These are phyloP conservation scores for Nerophis lumbriciformis DNA, from an alignment of 2,113 vertebrate species.

Conservation along the genomic window DNA sequence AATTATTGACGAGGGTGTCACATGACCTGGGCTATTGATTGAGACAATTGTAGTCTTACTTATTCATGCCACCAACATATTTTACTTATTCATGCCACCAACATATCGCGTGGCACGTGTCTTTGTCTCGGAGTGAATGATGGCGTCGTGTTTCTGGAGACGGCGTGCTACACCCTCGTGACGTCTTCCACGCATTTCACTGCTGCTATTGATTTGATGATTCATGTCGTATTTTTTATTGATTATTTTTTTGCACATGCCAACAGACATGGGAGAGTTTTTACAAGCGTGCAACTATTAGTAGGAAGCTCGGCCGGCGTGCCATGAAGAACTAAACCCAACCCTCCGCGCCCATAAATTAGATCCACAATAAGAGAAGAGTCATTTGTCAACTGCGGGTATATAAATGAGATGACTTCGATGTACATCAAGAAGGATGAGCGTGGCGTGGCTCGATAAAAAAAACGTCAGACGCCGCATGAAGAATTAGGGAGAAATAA, in stretches of 20 bases:
- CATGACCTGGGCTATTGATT: conserved; percentile 56
- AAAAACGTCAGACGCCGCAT: no score
- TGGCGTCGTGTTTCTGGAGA: conserved; percentile 29
- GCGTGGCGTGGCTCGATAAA: no score
- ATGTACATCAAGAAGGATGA: no score
- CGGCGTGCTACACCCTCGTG: conserved; percentile 12
- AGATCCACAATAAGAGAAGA: no score
- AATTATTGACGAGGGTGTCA: conserved; percentile 60
- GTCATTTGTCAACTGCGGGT: no score
- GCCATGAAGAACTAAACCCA: not conserved
- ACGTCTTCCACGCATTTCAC: conserved; percentile 19
- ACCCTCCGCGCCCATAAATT: not conserved
- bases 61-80: no score
- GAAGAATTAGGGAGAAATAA: no score
- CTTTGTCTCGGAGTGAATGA: conserved; percentile 19
- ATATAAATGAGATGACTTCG: no score
- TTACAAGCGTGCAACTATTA: not conserved
- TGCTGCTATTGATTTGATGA: conserved; percentile 35
- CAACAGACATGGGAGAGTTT: no score
- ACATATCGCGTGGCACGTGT: conserved; percentile 39
- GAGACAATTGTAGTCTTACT: conserved; percentile 49
- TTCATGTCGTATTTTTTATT: conserved; percentile 6
- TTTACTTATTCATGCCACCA: conserved; percentile 44
- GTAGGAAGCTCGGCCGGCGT: not conserved
- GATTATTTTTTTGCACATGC: not conserved